Percentiles rank a stretch among this genome's conserved stretches.
Evolutionary conservation across 2,797 vertebrate genomes (phyloP).

Genomic region (Silurus aristotelis): DNA sequence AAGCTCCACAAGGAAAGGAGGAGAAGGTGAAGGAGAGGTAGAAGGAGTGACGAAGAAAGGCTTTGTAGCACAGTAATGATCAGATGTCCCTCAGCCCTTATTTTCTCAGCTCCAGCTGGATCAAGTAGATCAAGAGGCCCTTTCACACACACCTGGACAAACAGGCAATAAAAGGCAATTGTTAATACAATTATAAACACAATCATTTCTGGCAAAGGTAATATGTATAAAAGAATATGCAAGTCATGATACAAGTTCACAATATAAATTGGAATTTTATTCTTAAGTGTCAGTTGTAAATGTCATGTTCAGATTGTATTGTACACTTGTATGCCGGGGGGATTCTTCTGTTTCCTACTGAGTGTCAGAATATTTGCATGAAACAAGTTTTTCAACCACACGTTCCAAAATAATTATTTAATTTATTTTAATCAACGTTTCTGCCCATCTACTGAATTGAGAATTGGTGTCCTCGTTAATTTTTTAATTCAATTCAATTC

Average conservation of each 20-base stretch:
- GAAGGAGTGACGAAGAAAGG: conserved; percentile 22
- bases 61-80: conserved; percentile 32
- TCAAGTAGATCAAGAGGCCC: conserved; percentile 21
- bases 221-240: not conserved
- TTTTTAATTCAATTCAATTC: not conserved
- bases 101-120: conserved; percentile 25
- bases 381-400: not conserved
- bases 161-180: conserved; percentile 11
- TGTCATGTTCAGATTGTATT: not conserved
- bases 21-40: not conserved
- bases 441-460: not conserved
- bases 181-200: not conserved
- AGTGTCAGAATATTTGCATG: not conserved
- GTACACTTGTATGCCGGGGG: not conserved
- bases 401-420: not conserved
- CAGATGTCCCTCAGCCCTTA: conserved; percentile 31
- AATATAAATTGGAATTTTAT: not conserved
- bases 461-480: not conserved
- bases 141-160: conserved; percentile 30
- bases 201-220: not conserved
- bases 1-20: conserved; percentile 16
- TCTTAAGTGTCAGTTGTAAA: not conserved
- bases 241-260: not conserved
- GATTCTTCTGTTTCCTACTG: not conserved
- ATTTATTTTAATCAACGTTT: not conserved